Evolutionary conservation across 2,113 vertebrate genomes (phyloP).

Genomic region (Rhynchomys soricoides): DNA sequence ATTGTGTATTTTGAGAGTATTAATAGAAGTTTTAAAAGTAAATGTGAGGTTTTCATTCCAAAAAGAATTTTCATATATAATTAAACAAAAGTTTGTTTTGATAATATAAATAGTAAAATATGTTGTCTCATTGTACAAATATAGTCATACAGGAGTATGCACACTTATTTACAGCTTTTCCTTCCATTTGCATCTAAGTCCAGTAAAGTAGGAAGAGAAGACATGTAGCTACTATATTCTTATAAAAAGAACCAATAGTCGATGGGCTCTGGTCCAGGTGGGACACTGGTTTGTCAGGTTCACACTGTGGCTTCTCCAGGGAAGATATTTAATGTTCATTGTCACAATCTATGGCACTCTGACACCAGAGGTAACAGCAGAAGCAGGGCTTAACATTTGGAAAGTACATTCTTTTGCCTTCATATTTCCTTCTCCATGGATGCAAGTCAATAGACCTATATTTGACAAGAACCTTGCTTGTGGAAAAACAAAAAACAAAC

Average conservation of each 20-base stretch:
- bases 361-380: not conserved
- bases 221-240: not conserved
- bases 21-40: slow-evolving; percentile 68
- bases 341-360: not conserved
- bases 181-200: not conserved
- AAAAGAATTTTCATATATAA: not conserved
- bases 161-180: not conserved
- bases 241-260: not conserved
- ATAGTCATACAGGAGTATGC: not conserved
- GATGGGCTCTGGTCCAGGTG: not conserved
- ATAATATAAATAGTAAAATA: not conserved
- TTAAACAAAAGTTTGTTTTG: not conserved
- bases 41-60: slow-evolving; percentile 34
- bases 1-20: slow-evolving; percentile 59
- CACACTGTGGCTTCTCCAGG: not conserved
- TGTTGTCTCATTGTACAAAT: not conserved
- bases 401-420: not conserved
- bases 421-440: not conserved
- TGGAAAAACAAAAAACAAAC: not conserved
- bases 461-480: not conserved
- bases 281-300: not conserved
- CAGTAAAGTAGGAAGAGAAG: slow-evolving; percentile 14
- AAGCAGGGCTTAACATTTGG: not conserved
- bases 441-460: not conserved
- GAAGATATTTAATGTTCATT: too few species aligned